A percentile compares a stretch with the other conserved stretches of the same genome.
phyloP scores from a whole-genome alignment of 2,113 vertebrate genomes.

The Rhea pennata region DNA sequence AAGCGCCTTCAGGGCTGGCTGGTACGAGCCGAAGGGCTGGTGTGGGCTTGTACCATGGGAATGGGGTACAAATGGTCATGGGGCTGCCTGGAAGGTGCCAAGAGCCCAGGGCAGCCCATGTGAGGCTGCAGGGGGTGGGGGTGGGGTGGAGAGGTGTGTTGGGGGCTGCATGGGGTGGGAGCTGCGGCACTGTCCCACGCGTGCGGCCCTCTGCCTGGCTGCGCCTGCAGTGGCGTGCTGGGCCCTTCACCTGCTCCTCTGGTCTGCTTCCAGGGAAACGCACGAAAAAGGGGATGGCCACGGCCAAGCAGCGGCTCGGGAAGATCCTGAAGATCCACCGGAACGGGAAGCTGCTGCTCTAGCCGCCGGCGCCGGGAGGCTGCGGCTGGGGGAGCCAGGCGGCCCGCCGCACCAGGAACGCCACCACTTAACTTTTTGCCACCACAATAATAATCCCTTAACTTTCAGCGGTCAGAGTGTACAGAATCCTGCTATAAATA shows the following conservation, averaged over 20 bases:
- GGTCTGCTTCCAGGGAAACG: slow-evolving; percentile 87
- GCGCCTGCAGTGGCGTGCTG: background rate
- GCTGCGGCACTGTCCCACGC: no score
- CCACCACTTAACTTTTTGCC: slow-evolving; percentile 82
- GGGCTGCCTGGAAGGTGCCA: background rate
- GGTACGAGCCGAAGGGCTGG: no score
- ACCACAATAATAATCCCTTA: slow-evolving; percentile 82
- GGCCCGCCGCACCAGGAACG: slow-evolving; percentile 70
- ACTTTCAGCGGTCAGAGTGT: slow-evolving; percentile 92
- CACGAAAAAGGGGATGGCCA: slow-evolving; percentile 99
- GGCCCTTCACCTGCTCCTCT: background rate
- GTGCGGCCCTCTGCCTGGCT: background rate
- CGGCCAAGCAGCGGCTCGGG: slow-evolving; percentile 99
- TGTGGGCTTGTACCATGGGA: background rate
- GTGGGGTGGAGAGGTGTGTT: background rate
- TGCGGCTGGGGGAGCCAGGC: background rate
- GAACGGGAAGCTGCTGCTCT: slow-evolving; percentile 98
- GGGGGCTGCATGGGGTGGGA: background rate
- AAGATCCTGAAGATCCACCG: slow-evolving; percentile 99
- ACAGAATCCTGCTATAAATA: slow-evolving; percentile 92
- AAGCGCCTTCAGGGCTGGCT: no score
- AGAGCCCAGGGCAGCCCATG: background rate
- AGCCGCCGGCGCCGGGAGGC: slow-evolving; percentile 35
- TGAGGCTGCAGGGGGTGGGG: background rate
- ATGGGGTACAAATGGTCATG: background rate